These are phyloP conservation scores for Orbicella faveolata DNA, from an alignment of 64 coral and sea anemone genomes.

Conservation along the genomic window DNA sequence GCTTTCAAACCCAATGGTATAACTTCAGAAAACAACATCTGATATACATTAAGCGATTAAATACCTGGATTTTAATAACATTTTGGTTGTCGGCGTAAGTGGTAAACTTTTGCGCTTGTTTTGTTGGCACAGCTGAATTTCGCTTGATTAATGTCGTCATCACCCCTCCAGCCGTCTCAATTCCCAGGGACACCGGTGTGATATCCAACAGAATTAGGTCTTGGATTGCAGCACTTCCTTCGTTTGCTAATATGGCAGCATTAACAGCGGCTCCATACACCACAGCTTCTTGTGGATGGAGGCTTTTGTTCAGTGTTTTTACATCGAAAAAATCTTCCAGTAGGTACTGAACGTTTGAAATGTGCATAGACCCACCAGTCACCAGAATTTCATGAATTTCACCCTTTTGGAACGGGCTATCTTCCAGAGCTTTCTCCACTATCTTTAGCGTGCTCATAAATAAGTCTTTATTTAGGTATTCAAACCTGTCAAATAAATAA, in stretches of 20 bases:
- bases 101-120: slow-evolving; percentile 22
- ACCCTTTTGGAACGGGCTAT: not conserved
- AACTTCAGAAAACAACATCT: no score
- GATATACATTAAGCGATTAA: no score
- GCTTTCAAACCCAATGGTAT: no score
- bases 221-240: slow-evolving; percentile 8
- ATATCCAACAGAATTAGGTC: slow-evolving; percentile 48
- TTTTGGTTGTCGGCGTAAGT: slow-evolving; percentile 47
- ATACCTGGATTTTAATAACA: no score
- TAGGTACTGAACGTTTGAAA: not conserved
- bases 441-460: not conserved
- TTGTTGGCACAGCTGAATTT: slow-evolving; percentile 42
- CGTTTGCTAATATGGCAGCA: slow-evolving; percentile 22
- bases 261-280: slow-evolving; percentile 16
- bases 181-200: slow-evolving; percentile 33
- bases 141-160: slow-evolving; percentile 38
- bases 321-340: not conserved
- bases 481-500: not conserved
- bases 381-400: slow-evolving; percentile 5
- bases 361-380: slow-evolving; percentile 2
- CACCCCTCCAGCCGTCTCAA: slow-evolving; percentile 43
- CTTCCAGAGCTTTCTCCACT: slow-evolving; percentile 2
- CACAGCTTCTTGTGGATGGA: slow-evolving; percentile 47
- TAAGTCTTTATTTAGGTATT: slow-evolving; percentile 18
- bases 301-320: not conserved